Evolutionary conservation across 2,797 vertebrate species (phyloP).

Genomic region (Momotus momota): DNA sequence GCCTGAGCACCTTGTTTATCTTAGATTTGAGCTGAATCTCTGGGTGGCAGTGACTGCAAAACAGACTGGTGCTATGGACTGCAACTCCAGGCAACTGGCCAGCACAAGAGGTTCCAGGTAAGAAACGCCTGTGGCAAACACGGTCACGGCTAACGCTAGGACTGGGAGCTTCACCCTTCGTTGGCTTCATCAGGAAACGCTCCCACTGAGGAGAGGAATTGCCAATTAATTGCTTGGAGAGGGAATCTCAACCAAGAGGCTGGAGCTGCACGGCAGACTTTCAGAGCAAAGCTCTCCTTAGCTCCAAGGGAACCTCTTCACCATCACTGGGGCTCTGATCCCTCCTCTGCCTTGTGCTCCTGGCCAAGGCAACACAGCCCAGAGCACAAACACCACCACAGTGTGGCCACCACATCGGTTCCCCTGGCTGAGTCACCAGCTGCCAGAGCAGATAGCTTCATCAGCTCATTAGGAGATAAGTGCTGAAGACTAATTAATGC

Average conservation of each 20-base stretch:
- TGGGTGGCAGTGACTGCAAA: not conserved
- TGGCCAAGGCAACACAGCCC: not conserved
- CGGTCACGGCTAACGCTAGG: not conserved
- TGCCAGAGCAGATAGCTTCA: not conserved
- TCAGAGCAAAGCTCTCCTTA: not conserved
- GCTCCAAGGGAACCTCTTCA: not conserved
- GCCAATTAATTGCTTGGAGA: not conserved
- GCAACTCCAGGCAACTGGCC: not conserved
- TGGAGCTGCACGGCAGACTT: not conserved
- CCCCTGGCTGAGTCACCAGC: constrained; percentile 22
- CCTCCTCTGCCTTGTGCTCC: not conserved
- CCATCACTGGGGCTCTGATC: not conserved
- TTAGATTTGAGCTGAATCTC: not conserved
- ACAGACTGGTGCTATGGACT: not conserved
- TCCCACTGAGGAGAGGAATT: not conserved
- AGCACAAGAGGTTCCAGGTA: not conserved
- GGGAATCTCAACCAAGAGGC: not conserved
- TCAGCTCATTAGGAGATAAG: constrained; percentile 8
- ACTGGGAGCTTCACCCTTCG: not conserved
- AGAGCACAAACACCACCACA: not conserved
- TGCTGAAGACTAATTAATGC: not conserved
- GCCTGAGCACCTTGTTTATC: not conserved
- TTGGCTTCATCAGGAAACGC: not conserved
- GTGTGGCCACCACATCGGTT: not conserved
- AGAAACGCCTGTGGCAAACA: not conserved